Evolutionary conservation across 2,888 invertebrate species (phyloP).

Genomic region (Heliconius hortense): DNA sequence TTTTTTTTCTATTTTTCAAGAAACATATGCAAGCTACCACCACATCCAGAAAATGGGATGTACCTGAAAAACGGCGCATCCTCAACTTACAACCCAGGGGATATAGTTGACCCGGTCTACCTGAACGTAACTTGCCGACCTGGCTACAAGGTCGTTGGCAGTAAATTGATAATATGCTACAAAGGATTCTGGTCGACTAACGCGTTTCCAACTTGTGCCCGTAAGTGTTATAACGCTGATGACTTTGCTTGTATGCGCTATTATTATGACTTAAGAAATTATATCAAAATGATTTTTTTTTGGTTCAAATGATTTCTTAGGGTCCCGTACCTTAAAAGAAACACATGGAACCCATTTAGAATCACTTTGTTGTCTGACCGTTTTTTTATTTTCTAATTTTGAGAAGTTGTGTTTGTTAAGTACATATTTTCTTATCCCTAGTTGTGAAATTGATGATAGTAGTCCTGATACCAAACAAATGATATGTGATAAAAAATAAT

Average conservation of each 20-base stretch:
- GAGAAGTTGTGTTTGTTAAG: too few relatives aligned
- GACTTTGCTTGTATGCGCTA: too few relatives aligned
- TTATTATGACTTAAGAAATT: too few relatives aligned
- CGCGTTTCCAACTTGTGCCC: conserved; percentile 47
- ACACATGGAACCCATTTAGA: too few relatives aligned
- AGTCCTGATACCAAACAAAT: too few relatives aligned
- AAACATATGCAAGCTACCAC: conserved; percentile 53
- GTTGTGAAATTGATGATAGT: too few relatives aligned
- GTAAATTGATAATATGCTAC: conserved; percentile 49
- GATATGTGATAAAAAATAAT: too few relatives aligned
- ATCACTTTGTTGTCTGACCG: not conserved
- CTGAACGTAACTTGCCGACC: conserved; percentile 54
- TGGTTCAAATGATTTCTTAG: too few relatives aligned
- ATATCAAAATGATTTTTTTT: too few relatives aligned
- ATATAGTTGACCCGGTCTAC: not conserved
- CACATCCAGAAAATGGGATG: conserved; percentile 56
- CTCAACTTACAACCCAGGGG: conserved; percentile 11
- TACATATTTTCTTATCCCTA: too few relatives aligned
- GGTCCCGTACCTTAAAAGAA: too few relatives aligned
- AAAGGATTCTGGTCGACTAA: conserved; percentile 52
- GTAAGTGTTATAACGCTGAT: conserved; percentile 47
- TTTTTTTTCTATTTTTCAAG: not conserved
- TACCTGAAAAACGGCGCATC: conserved; percentile 20
- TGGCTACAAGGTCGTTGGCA: conserved; percentile 53
- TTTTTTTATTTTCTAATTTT: not conserved